A percentile compares a stretch with the other conserved stretches of the same genome.
phyloP scores from a whole-genome alignment of 2,797 vertebrate species.

The Caiman crocodilus region DNA sequence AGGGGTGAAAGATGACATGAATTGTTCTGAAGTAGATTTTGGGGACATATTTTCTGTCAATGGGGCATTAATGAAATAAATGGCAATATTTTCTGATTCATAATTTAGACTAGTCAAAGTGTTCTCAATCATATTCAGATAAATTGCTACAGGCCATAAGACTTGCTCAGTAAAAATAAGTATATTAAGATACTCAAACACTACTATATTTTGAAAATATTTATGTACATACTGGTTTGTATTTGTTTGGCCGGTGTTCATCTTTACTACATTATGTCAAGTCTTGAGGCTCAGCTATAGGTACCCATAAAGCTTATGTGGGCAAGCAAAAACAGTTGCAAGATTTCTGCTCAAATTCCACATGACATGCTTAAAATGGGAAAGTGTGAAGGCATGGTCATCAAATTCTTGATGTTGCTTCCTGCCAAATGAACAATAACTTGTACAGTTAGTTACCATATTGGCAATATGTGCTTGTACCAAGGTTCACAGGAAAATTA shows the following conservation, averaged over 20 bases:
- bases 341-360: neutral
- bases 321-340: neutral
- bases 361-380: neutral
- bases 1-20: neutral
- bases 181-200: neutral
- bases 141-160: neutral
- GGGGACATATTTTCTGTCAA: neutral
- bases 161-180: neutral
- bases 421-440: neutral
- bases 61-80: neutral
- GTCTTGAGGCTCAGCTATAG: neutral
- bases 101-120: neutral
- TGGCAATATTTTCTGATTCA: neutral
- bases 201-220: neutral
- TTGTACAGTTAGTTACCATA: rapidly evolving
- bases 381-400: neutral
- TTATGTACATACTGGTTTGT: neutral
- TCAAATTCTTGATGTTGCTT: neutral
- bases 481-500: neutral
- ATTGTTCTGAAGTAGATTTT: neutral
- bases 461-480: neutral
- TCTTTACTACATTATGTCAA: neutral
- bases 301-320: neutral
- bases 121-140: neutral
- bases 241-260: neutral